Percentiles rank a stretch among this genome's conserved stretches.
These are phyloP conservation scores for Cantharis nigra DNA, from an alignment of 2,888 invertebrate species.

Conservation along the genomic window DNA sequence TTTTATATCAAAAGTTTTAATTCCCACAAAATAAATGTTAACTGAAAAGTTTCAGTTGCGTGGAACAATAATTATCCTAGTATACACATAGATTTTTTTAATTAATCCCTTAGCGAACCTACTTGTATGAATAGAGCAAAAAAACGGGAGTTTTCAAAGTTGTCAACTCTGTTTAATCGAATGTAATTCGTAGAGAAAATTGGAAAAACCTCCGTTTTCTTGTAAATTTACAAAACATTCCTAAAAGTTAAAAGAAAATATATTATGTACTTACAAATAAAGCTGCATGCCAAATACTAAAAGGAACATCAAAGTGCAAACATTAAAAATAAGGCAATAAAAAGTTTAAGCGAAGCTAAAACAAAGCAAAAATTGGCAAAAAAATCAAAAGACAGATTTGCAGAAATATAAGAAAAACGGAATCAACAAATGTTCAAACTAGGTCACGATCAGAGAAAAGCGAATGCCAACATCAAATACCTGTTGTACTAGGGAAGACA, in stretches of 20 bases:
- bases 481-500: conserved; percentile 47
- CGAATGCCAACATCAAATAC: conserved; percentile 42
- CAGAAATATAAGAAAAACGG: not conserved
- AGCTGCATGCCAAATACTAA: not conserved
- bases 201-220: not conserved
- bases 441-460: conserved; percentile 25
- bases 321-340: not conserved
- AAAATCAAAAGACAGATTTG: not conserved
- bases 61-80: not conserved
- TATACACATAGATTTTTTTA: not conserved
- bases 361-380: not conserved
- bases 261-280: not conserved
- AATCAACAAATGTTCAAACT: conserved; percentile 7
- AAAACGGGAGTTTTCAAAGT: not conserved
- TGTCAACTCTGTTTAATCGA: not conserved
- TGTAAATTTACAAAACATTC: not conserved
- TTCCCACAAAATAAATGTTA: not conserved
- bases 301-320: not conserved
- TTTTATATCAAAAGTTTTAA: not conserved
- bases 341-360: not conserved
- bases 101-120: not conserved
- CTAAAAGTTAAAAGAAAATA: not conserved
- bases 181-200: not conserved
- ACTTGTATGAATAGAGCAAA: not conserved
- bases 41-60: not conserved